Base-by-base conservation (phyloP, 1,140 invertebrate genomes). In the Lasaia peninsularis region DNA sequence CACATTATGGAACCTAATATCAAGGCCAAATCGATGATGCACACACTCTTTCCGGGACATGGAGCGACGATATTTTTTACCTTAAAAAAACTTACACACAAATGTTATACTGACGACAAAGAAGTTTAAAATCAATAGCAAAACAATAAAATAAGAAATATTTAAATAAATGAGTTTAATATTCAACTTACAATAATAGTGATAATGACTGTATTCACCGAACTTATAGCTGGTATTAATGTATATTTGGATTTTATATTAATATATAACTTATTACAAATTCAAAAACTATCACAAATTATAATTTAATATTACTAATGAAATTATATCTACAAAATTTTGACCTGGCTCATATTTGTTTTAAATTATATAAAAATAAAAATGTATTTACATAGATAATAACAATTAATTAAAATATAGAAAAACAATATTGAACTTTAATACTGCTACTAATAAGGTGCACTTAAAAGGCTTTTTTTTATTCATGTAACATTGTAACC, bases 221-320 rank as follows among this genome's bases (percentile, higher is more conserved):
- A 85, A 88, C 85, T 88, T 86, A 79, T 75, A 88, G 85, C 76
- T 85, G 80, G 85, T 71, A 84, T 81, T 82, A 80, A 80, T 86
- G 62, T 44, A 32, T 87, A 82, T 88, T 86, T 86, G 81, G 83
- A 86, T 88, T 83, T 78, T 64, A 78, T 75, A 60, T 69, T 20
- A 44, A 20, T 20, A 20, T 18, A 44, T 44, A 44, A 9, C 40
- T 44, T 44, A 73, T 73, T 74, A 76, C 58, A 59, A 78, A 83
- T 75, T 82, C 75, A 74, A 65, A 64, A 78, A 71, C 73, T 77
- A 85, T 86, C 81, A 88, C 84, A 87, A 80, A 74, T 75, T 69
- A 76, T 65, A 74, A 69, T 68, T 63, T 65, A 68, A 55, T 63
- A 44, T 63, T 63, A 53, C 44, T 49, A 50, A 48, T 52, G 53